Evolutionary conservation across 2,797 vertebrate genomes (phyloP).

Genomic region (Rhinella marina): DNA sequence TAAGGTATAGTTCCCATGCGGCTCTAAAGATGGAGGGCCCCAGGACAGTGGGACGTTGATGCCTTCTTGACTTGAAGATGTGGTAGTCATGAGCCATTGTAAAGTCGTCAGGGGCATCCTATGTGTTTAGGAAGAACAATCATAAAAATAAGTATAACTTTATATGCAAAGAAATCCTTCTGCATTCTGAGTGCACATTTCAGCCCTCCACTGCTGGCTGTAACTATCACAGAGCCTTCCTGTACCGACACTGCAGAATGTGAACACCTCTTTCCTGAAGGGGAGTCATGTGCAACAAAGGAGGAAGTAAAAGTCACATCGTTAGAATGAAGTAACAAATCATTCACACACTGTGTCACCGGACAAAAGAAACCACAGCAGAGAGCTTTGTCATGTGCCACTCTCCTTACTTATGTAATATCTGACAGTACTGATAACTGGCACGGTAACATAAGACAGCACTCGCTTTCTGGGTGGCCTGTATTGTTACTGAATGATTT

Average conservation of each 20-base stretch:
- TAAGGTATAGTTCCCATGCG: background rate
- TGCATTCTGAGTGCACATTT: background rate
- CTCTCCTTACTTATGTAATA: background rate
- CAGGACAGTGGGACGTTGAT: background rate
- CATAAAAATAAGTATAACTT: background rate
- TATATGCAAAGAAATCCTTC: background rate
- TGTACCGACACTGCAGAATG: background rate
- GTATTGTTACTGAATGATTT: too few relatives aligned
- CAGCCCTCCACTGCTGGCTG: background rate
- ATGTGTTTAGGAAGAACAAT: background rate
- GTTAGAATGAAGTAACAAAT: background rate
- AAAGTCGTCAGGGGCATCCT: slow-evolving; percentile 40
- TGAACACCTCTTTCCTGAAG: background rate
- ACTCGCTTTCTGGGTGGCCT: background rate
- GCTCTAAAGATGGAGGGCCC: background rate
- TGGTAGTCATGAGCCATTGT: slow-evolving; percentile 24
- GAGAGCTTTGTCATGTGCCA: background rate
- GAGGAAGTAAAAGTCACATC: slow-evolving; percentile 34
- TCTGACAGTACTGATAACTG: background rate
- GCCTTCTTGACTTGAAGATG: slow-evolving; percentile 24
- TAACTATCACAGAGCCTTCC: background rate
- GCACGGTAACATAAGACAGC: background rate
- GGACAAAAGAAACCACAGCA: background rate
- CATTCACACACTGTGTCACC: slow-evolving; percentile 3
- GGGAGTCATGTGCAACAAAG: slow-evolving; percentile 16